A percentile compares a stretch with the other conserved stretches of the same genome.
phyloP scores from a whole-genome alignment of 2,113 vertebrate species.

The Cygnus atratus region DNA sequence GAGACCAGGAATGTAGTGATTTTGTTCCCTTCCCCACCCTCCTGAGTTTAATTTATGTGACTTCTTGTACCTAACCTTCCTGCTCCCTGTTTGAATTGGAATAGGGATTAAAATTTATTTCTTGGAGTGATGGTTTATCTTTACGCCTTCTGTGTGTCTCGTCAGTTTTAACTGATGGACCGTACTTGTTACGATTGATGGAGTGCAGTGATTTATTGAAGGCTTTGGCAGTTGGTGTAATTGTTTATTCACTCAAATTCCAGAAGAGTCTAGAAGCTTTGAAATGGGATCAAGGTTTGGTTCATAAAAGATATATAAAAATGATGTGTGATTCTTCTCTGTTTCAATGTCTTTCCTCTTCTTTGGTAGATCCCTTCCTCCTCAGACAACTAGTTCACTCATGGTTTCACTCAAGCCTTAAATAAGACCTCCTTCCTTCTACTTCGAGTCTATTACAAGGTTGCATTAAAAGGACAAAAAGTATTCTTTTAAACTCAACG shows the following conservation, averaged over 20 bases:
- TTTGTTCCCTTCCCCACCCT: neutral
- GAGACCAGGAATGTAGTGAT: slow-evolving; percentile 22
- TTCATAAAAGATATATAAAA: neutral
- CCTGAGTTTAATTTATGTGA: slow-evolving; percentile 9
- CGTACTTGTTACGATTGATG: accelerated
- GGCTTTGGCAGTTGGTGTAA: neutral
- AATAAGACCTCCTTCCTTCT: neutral
- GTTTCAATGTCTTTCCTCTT: neutral
- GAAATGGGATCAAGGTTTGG: neutral
- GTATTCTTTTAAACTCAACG: neutral
- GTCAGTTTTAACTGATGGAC: neutral
- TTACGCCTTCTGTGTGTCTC: neutral
- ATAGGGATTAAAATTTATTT: neutral
- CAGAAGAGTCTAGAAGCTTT: neutral
- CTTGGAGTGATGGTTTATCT: neutral
- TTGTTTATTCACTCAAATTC: slow-evolving; percentile 24
- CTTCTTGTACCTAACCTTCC: slow-evolving; percentile 7
- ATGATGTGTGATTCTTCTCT: neutral
- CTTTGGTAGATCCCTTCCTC: neutral
- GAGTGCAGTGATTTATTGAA: neutral
- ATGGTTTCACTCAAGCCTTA: neutral
- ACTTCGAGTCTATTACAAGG: neutral
- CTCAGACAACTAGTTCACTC: neutral
- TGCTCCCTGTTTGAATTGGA: neutral
- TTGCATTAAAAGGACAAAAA: neutral